phyloP scores from a whole-genome alignment of 2,113 vertebrate species.

The Pongo abelii region DNA sequence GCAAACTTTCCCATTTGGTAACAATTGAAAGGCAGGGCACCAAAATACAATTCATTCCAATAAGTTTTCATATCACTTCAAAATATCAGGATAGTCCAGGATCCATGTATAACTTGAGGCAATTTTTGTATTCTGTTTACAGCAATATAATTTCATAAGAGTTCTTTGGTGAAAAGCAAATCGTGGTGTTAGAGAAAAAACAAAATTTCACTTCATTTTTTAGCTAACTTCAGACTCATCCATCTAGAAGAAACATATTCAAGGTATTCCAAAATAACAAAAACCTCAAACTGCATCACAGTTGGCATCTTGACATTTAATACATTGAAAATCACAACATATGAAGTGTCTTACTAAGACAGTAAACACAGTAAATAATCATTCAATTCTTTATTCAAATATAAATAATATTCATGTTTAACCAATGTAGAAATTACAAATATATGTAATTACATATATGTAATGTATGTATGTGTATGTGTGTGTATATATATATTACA shows the following conservation, averaged over 20 bases:
- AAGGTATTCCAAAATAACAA: conserved; percentile 20
- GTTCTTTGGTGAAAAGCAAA: neutral
- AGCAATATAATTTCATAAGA: conserved; percentile 18
- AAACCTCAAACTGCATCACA: neutral
- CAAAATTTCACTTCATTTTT: conserved; percentile 1
- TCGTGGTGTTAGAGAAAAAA: neutral
- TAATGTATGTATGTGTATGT: too few relatives aligned
- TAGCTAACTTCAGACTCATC: conserved; percentile 4
- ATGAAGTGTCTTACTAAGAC: neutral
- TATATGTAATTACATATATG: neutral
- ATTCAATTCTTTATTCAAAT: neutral
- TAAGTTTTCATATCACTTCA: conserved; percentile 8
- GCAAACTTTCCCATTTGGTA: neutral
- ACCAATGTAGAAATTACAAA: neutral
- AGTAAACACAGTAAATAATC: neutral
- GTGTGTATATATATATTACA: neutral
- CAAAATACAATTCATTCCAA: neutral
- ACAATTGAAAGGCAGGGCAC: neutral
- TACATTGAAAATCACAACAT: neutral
- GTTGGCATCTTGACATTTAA: conserved; percentile 16
- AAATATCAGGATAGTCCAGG: conserved; percentile 2
- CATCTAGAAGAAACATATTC: neutral
- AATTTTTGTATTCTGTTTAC: neutral
- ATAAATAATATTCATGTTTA: neutral
- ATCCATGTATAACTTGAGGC: neutral